Evolutionary conservation across 2,113 vertebrate genomes (phyloP), one percentile per base, ranked within the genome.

Genomic region (Bathybates hornii): DNA sequence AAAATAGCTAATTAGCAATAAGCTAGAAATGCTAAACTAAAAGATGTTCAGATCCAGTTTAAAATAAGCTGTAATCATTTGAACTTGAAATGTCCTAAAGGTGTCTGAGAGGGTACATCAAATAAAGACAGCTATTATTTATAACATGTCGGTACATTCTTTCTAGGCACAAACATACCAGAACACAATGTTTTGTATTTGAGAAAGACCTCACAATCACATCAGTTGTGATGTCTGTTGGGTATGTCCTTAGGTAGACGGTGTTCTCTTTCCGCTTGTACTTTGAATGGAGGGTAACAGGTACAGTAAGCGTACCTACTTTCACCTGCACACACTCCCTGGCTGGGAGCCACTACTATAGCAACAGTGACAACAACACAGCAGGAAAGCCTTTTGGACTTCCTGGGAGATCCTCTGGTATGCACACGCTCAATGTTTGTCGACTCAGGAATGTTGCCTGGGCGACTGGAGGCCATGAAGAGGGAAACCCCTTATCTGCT

Each of bases 401-500:
- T 89, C 56, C 81, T 89, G 92, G 96, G 93, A 96, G 93, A 93
- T 95, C 66, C 84, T 92, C 87, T 94, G 92, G 95, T 89, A 95
- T 94, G 90, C 92, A 89, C 90, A 89, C 89, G 91, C 85, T 14
- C 5, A 87, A 89, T 97, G 95, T 96, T 97, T 97, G 94, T 96
- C 94, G 89, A 92, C 89, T 96, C 92, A 95, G 93, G 93, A 95
- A 95, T 93, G 96, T 97, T 95, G 87, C 94, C 88, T 41, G 80
- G 95, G 95, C 88, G 86, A 97, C 95, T 32, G 84, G 90, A 92
- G 96, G 89, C 86, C 83, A 53, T 48, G 66, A 76, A 80, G 87
- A 96, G 95, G 96, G 95, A 95, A 97, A 88, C 86, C 95, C 95
- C 96, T 85, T 95, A 93, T 94, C 94, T 94, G 92, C 91, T 94